These are phyloP conservation scores for Eudorcas thomsonii DNA, from an alignment of 2,113 vertebrate genomes.

Conservation along the genomic window DNA sequence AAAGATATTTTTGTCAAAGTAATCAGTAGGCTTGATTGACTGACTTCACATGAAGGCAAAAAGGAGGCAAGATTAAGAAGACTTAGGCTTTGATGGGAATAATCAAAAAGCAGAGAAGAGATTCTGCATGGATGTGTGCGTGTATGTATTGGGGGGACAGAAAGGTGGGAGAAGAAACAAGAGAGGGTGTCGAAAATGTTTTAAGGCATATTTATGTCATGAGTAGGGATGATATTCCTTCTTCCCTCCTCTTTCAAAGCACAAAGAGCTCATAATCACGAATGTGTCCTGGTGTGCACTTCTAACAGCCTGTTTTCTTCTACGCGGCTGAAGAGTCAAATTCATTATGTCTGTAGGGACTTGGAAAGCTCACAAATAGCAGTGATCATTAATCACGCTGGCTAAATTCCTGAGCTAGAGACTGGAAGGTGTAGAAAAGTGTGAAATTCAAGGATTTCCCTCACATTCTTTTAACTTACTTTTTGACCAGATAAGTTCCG, in stretches of 20 bases:
- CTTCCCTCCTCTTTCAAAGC: not conserved
- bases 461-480: conserved; percentile 62
- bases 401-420: conserved; percentile 46
- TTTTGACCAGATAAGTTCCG: conserved; percentile 62
- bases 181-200: not conserved
- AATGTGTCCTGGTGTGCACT: not conserved
- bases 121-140: not conserved
- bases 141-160: not conserved
- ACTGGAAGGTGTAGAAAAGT: conserved; percentile 35
- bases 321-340: conserved; percentile 57
- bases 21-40: not conserved
- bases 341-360: conserved; percentile 59
- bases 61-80: not conserved
- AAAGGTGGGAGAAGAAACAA: not conserved
- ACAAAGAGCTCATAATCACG: conserved; percentile 5
- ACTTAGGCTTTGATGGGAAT: not conserved
- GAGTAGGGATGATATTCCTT: not conserved
- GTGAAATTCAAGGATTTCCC: conserved; percentile 38
- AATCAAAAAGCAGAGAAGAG: not conserved
- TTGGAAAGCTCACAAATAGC: conserved; percentile 58
- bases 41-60: not conserved
- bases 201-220: not conserved
- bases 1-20: not conserved
- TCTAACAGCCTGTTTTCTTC: conserved; percentile 46
- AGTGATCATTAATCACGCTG: conserved; percentile 63